Evolutionary conservation across 2,888 invertebrate genomes (phyloP).

Genomic region (Lasioglossum leucozonium): DNA sequence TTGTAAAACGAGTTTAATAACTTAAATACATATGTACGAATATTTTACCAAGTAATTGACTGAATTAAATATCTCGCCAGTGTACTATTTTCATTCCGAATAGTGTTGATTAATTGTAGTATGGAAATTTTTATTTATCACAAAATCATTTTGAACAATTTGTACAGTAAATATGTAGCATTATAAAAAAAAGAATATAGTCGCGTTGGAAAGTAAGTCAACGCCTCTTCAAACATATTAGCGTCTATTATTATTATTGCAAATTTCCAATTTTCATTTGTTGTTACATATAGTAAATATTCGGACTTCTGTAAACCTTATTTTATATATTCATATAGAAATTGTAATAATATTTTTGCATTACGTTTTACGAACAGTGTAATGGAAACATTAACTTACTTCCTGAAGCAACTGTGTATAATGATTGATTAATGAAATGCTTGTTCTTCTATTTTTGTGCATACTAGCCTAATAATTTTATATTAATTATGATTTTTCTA

Average conservation of each 20-base stretch:
- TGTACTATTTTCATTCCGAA: slow-evolving; percentile 14
- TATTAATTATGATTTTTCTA: not conserved
- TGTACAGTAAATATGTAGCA: slow-evolving; percentile 4
- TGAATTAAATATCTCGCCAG: slow-evolving; percentile 11
- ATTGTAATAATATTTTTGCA: not conserved
- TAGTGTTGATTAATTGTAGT: slow-evolving; percentile 2
- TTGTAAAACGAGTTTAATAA: slow-evolving; percentile 2
- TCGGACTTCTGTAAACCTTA: not conserved
- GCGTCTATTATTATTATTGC: not conserved
- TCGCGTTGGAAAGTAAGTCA: slow-evolving; percentile 8
- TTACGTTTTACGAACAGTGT: not conserved
- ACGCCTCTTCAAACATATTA: not conserved
- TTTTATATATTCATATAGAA: not conserved
- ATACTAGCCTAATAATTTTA: not conserved
- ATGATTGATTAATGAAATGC: slow-evolving; percentile 16
- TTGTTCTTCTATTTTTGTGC: not conserved
- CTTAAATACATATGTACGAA: slow-evolving; percentile 3
- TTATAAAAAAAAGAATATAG: slow-evolving; percentile 4
- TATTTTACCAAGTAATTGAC: slow-evolving; percentile 12
- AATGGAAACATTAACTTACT: slow-evolving; percentile 6
- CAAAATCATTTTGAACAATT: slow-evolving; percentile 22
- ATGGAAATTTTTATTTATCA: slow-evolving; percentile 21
- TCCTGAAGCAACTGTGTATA: not conserved
- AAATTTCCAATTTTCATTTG: not conserved
- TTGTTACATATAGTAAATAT: not conserved